phyloP scores from a whole-genome alignment of 2,888 invertebrate genomes.

The Ectemnius cavifrons region DNA sequence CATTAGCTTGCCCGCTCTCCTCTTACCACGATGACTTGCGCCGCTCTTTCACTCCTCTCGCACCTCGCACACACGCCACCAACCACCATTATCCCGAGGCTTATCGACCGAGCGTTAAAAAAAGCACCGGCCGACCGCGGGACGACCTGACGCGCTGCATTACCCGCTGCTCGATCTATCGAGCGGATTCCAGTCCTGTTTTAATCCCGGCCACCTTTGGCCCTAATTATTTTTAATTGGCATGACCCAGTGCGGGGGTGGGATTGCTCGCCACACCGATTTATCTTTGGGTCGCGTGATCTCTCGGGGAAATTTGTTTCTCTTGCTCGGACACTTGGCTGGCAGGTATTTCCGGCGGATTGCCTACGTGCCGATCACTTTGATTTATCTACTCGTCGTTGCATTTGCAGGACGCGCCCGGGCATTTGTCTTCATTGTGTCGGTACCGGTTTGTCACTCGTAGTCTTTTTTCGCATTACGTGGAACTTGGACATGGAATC shows the following conservation, averaged over 20 bases:
- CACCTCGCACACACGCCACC: no score
- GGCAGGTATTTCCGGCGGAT: no score
- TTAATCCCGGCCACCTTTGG: constrained; percentile 1
- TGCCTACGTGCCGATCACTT: no score
- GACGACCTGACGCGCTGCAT: constrained; percentile 16
- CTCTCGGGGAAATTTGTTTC: background rate
- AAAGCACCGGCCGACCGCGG: constrained; percentile 14
- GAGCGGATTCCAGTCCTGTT: constrained; percentile 2
- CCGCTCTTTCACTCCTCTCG: constrained; percentile 17
- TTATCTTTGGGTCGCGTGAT: background rate
- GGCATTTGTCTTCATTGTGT: no score
- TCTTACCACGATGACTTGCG: constrained; percentile 21
- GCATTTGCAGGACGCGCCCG: no score
- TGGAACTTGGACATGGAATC: background rate
- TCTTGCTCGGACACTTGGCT: background rate
- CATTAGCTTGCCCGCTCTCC: no score
- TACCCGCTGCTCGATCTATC: constrained; percentile 35
- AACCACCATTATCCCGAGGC: background rate
- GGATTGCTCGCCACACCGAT: background rate
- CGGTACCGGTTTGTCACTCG: background rate
- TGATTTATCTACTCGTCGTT: no score
- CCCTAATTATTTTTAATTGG: constrained; percentile 6
- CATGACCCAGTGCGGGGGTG: background rate
- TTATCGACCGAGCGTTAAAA: constrained; percentile 56
- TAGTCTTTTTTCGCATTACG: background rate